A percentile compares a stretch with the other conserved stretches of the same genome.
These are phyloP conservation scores for Crax fasciolata DNA, from an alignment of 2,797 vertebrate species.

Conservation along the genomic window DNA sequence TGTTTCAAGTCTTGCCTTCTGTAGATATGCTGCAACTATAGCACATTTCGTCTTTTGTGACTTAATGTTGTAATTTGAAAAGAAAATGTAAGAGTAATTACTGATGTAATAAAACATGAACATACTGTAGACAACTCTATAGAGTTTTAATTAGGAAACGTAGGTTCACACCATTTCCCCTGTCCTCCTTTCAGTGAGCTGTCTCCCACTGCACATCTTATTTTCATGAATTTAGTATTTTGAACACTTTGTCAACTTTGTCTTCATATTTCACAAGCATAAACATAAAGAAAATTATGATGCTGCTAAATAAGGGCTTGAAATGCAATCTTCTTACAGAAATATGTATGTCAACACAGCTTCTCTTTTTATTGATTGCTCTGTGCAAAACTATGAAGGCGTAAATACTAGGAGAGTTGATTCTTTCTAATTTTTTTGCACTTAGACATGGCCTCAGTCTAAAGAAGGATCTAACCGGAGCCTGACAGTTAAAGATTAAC, in stretches of 20 bases:
- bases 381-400: constrained; percentile 59
- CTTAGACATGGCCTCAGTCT: constrained; percentile 54
- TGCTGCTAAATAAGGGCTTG: constrained; percentile 26
- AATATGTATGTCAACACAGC: constrained; percentile 33
- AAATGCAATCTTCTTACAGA: constrained; percentile 46
- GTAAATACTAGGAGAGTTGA: constrained; percentile 54
- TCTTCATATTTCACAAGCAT: constrained; percentile 61
- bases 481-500: constrained; percentile 73
- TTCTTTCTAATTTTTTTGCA: constrained; percentile 68
- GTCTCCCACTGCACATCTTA: constrained; percentile 50
- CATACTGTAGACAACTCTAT: constrained; percentile 8
- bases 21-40: constrained; percentile 42
- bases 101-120: constrained; percentile 58
- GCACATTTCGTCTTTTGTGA: constrained; percentile 13
- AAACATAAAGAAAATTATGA: constrained; percentile 69
- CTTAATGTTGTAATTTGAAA: constrained; percentile 65
- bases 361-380: constrained; percentile 54
- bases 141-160: constrained; percentile 75
- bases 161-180: constrained; percentile 49
- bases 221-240: constrained; percentile 62
- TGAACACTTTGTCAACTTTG: constrained; percentile 49
- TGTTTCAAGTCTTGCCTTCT: constrained; percentile 34
- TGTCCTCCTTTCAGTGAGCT: constrained; percentile 47
- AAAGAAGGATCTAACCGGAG: constrained; percentile 53
- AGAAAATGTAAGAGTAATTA: constrained; percentile 72